A percentile compares a stretch with the other conserved stretches of the same genome.
Conservation (phyloP, 2,888 invertebrate species). For the Cheilosia vernalis region DNA sequence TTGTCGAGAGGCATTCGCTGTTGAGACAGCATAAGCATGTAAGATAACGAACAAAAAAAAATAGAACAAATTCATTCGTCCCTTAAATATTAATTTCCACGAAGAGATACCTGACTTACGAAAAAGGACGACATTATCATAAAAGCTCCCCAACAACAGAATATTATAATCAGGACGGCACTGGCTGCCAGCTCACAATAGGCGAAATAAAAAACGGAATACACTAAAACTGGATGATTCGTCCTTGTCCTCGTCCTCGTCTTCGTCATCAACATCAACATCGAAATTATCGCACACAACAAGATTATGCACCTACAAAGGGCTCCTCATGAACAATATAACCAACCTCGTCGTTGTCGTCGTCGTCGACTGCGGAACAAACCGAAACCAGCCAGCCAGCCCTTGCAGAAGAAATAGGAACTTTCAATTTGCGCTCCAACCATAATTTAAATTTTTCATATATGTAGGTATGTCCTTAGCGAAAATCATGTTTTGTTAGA, state of each 20-base stretch:
- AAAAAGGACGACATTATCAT: conserved; percentile 46
- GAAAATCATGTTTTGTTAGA: conserved; percentile 45
- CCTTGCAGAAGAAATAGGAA: conserved; percentile 15
- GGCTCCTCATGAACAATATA: conserved; percentile 9
- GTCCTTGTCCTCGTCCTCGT: conserved; percentile 43
- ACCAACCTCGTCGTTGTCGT: conserved; percentile 3
- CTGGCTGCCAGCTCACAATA: conserved; percentile 18
- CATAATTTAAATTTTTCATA: conserved; percentile 61
- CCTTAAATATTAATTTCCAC: conserved; percentile 38
- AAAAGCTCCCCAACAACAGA: conserved; percentile 31
- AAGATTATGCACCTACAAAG: conserved; percentile 23
- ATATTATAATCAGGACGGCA: conserved; percentile 35
- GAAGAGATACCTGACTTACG: conserved; percentile 24
- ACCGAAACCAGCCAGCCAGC: background rate
- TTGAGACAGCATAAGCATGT: conserved; percentile 10
- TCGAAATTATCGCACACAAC: conserved; percentile 55
- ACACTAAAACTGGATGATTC: conserved; percentile 34
- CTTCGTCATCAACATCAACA: conserved; percentile 31
- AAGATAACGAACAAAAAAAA: background rate
- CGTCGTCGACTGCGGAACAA: conserved; percentile 7
- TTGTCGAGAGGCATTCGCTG: conserved; percentile 5
- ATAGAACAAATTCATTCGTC: background rate
- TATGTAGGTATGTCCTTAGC: conserved; percentile 25
- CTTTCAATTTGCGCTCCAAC: conserved; percentile 60
- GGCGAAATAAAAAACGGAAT: conserved; percentile 45